Conservation (phyloP, 2,888 invertebrate genomes). For the Venustoraphidia nigricollis region DNA sequence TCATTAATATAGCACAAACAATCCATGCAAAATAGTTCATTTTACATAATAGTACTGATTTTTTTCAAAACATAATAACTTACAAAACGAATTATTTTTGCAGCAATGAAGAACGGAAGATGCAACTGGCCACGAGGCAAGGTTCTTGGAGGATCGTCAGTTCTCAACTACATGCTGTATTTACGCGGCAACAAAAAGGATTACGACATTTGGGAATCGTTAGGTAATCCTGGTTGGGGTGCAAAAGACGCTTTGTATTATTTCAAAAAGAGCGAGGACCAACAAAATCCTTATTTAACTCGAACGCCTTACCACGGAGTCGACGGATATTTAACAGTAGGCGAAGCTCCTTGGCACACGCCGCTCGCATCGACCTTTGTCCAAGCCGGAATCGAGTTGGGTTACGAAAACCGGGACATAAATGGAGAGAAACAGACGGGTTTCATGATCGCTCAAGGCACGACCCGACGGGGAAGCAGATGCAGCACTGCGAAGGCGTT, state of each 20-base stretch:
- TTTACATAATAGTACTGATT: not conserved
- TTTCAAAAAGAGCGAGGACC: conserved; percentile 86
- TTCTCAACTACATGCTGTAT: conserved; percentile 86
- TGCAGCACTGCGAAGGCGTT: conserved; percentile 85
- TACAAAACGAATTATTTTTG: conserved; percentile 16
- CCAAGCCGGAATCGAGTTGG: conserved; percentile 68
- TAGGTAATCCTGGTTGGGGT: conserved; percentile 83
- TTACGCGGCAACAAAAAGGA: conserved; percentile 77
- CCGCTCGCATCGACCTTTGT: conserved; percentile 70
- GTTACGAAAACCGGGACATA: conserved; percentile 72
- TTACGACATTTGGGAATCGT: conserved; percentile 77
- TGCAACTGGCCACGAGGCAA: conserved; percentile 90
- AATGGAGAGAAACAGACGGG: conserved; percentile 79
- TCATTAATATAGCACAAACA: too few relatives aligned
- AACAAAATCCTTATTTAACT: conserved; percentile 68
- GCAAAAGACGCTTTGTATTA: conserved; percentile 64
- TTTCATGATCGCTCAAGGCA: conserved; percentile 76
- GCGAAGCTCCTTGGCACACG: conserved; percentile 77
- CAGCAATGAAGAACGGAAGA: conserved; percentile 68
- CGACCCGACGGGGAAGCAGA: conserved; percentile 51
- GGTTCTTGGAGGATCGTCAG: conserved; percentile 78
- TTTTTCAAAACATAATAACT: not conserved
- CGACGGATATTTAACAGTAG: conserved; percentile 69
- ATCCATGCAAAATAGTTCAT: too few relatives aligned
- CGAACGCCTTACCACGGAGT: conserved; percentile 64